A percentile compares a stretch with the other conserved stretches of the same genome.
These are phyloP conservation scores for Resseliella maxima DNA, from an alignment of 2,888 invertebrate species.

Conservation along the genomic window DNA sequence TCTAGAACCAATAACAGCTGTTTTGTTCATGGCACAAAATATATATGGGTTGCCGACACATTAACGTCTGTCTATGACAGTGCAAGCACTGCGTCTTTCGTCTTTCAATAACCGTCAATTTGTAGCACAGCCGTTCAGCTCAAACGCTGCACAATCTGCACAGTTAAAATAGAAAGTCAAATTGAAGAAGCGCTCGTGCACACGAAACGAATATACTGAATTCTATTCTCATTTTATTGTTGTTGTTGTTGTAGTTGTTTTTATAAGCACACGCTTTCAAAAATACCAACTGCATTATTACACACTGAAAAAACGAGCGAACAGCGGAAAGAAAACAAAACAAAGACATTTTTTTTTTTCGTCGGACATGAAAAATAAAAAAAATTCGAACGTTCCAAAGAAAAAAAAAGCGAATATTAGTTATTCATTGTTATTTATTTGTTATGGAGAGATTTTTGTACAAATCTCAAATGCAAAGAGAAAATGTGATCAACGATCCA, in stretches of 20 bases:
- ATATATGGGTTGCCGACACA: background rate
- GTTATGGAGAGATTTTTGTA: background rate
- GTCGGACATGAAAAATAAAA: background rate
- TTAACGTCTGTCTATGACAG: background rate
- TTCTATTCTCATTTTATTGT: conserved; percentile 45
- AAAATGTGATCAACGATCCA: conserved; percentile 35
- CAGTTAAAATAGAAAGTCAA: conserved; percentile 39
- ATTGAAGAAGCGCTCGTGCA: conserved; percentile 31
- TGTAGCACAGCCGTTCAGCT: background rate
- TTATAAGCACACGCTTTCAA: conserved; percentile 43
- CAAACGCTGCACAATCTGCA: background rate
- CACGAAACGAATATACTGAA: conserved; percentile 15
- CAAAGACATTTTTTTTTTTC: conserved; percentile 40
- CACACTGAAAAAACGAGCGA: background rate
- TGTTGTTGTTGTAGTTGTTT: background rate
- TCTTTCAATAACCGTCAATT: background rate
- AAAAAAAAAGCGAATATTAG: background rate
- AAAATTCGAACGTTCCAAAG: background rate
- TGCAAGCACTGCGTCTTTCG: background rate
- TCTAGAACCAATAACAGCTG: background rate
- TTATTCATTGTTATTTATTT: background rate
- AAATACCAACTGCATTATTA: conserved; percentile 36
- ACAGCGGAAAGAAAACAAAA: background rate
- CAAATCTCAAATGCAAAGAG: background rate
- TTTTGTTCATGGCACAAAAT: background rate